Evolutionary conservation across 2,888 invertebrate genomes (phyloP).

Genomic region (Nemoura dubitans): DNA sequence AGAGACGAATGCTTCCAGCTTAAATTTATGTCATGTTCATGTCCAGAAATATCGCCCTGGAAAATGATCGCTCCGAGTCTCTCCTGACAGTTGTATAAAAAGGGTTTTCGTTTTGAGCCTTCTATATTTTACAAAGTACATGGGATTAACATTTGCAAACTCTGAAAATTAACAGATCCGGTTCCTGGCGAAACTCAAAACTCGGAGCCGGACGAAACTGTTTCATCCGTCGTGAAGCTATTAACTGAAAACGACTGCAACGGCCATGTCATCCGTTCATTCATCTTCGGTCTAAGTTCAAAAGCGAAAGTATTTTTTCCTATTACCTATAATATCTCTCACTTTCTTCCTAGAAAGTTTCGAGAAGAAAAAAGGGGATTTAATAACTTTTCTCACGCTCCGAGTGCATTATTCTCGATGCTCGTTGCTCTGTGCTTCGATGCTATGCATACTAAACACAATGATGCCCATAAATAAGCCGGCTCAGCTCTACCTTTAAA

Average conservation of each 20-base stretch:
- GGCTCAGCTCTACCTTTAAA: neutral
- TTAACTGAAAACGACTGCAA: neutral
- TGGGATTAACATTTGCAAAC: neutral
- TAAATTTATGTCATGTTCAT: neutral
- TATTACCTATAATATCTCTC: neutral
- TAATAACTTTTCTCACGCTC: slow-evolving; percentile 46
- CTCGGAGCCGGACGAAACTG: neutral
- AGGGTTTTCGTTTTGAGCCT: neutral
- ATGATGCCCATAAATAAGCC: slow-evolving; percentile 36
- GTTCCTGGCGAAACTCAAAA: neutral
- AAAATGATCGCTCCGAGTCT: neutral
- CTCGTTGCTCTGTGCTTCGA: neutral
- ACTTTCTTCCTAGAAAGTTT: slow-evolving; percentile 7
- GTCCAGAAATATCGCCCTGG: neutral
- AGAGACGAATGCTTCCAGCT: neutral
- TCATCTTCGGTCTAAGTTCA: neutral
- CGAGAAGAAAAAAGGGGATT: slow-evolving; percentile 32
- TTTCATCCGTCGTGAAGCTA: neutral
- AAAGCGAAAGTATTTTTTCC: slow-evolving; percentile 1
- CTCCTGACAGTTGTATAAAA: neutral
- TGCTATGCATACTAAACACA: slow-evolving; percentile 37
- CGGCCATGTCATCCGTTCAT: neutral
- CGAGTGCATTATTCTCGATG: slow-evolving; percentile 44
- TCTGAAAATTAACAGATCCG: neutral
- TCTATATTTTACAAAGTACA: neutral